phyloP scores from a whole-genome alignment of 2,113 vertebrate genomes.

The Prunella fulvescens region DNA sequence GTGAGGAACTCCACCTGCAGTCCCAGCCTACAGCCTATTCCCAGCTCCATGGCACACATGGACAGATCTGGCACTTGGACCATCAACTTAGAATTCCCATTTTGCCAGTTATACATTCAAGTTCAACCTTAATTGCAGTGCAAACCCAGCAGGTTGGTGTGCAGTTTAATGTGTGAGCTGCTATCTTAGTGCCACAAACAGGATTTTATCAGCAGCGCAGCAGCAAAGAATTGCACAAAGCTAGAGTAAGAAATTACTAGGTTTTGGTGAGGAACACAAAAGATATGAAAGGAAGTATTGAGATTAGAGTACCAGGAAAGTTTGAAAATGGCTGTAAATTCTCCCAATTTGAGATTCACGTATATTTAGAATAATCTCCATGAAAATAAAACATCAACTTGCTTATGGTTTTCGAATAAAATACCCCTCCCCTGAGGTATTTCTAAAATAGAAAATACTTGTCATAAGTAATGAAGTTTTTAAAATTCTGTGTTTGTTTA shows the following conservation, averaged over 20 bases:
- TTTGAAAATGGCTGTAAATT: not conserved
- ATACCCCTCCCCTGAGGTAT: accelerated
- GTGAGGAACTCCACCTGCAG: not conserved
- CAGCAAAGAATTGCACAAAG: not conserved
- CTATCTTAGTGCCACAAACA: not conserved
- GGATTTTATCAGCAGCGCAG: not conserved
- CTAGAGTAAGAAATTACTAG: not conserved
- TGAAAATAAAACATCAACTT: not conserved
- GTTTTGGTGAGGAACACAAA: not conserved
- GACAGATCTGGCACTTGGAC: not conserved
- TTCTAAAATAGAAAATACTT: not conserved
- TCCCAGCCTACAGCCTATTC: not conserved
- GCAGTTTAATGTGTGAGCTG: not conserved
- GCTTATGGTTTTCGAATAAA: not conserved
- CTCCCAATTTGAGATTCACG: not conserved
- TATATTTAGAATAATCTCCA: not conserved
- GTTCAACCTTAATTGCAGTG: not conserved
- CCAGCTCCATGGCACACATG: not conserved
- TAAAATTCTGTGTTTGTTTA: not conserved
- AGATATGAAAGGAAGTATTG: not conserved
- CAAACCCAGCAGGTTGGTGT: not conserved
- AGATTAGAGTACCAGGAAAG: not conserved
- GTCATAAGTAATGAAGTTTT: not conserved
- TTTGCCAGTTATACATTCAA: not conserved
- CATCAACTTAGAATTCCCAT: not conserved